Evolutionary conservation across 2,888 invertebrate species (phyloP).

Genomic region (Harpalus rufipes): DNA sequence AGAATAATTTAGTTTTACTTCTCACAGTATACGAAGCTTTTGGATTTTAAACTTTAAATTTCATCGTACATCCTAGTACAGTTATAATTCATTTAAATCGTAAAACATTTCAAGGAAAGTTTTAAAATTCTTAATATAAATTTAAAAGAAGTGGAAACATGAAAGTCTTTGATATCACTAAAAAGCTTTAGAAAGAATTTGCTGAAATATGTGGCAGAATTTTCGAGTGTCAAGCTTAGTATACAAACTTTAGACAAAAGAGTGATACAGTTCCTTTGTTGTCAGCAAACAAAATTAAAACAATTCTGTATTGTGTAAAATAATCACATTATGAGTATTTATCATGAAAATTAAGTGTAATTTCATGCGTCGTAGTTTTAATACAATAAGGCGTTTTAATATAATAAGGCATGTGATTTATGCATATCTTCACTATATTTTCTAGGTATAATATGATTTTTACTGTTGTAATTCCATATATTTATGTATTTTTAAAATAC

Average conservation of each 20-base stretch:
- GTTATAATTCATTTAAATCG: slow-evolving; percentile 28
- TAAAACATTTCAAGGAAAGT: slow-evolving; percentile 13
- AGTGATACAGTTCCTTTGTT: slow-evolving; percentile 29
- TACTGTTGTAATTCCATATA: too few species aligned
- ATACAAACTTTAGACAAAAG: slow-evolving; percentile 35
- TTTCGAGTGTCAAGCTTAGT: slow-evolving; percentile 17
- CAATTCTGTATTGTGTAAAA: slow-evolving; percentile 12
- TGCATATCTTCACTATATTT: too few species aligned
- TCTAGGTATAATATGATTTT: too few species aligned
- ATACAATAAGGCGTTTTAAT: neutral
- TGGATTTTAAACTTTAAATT: slow-evolving; percentile 36
- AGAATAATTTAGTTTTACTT: neutral
- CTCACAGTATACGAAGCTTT: neutral
- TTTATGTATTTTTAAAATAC: too few species aligned
- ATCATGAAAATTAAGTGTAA: neutral
- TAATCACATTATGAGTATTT: slow-evolving; percentile 10
- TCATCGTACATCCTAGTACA: slow-evolving; percentile 3
- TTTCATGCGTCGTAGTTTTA: neutral
- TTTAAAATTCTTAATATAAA: slow-evolving; percentile 41
- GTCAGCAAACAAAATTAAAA: slow-evolving; percentile 27
- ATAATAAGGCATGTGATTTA: neutral
- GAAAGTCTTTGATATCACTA: slow-evolving; percentile 25
- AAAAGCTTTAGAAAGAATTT: slow-evolving; percentile 36
- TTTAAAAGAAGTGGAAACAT: slow-evolving; percentile 32
- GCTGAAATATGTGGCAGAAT: slow-evolving; percentile 21